Percentiles rank a stretch among this genome's conserved stretches.
phyloP scores from a whole-genome alignment of 2,113 vertebrate genomes.

The Channa argus region DNA sequence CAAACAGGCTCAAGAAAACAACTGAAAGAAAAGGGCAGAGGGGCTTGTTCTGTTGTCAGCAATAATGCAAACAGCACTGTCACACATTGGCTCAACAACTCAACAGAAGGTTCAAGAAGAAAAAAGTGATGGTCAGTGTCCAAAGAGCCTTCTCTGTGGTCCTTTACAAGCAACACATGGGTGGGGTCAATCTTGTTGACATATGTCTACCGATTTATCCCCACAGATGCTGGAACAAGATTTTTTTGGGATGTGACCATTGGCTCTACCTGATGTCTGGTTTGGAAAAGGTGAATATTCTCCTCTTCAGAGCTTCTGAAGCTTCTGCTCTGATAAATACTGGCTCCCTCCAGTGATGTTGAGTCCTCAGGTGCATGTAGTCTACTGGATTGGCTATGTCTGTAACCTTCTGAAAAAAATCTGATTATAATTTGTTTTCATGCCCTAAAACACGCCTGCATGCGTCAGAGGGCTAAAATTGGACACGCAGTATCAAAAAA shows the following conservation, averaged over 20 bases:
- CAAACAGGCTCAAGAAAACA: neutral
- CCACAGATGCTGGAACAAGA: neutral
- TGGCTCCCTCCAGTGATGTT: too few species aligned
- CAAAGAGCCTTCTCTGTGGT: neutral
- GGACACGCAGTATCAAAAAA: too few species aligned
- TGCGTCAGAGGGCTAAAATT: too few species aligned
- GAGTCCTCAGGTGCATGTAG: too few species aligned
- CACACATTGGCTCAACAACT: conserved; percentile 13
- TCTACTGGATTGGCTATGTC: too few species aligned
- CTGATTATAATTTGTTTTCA: too few species aligned
- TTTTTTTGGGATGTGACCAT: neutral
- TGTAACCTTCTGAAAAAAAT: too few species aligned
- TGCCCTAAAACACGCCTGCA: too few species aligned
- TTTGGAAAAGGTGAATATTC: neutral
- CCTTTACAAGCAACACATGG: conserved; percentile 10
- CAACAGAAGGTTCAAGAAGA: conserved; percentile 6
- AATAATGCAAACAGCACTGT: conserved; percentile 12
- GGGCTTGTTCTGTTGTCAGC: conserved; percentile 10
- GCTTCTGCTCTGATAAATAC: too few species aligned
- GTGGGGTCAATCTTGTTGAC: conserved; percentile 15
- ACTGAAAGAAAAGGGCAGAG: neutral
- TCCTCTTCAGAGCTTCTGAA: too few species aligned
- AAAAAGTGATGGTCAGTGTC: neutral
- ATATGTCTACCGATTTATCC: neutral
- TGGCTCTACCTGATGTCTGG: conserved; percentile 7